These are phyloP conservation scores for Notamacropus eugenii DNA, from an alignment of 2,797 vertebrate genomes.

Conservation along the genomic window DNA sequence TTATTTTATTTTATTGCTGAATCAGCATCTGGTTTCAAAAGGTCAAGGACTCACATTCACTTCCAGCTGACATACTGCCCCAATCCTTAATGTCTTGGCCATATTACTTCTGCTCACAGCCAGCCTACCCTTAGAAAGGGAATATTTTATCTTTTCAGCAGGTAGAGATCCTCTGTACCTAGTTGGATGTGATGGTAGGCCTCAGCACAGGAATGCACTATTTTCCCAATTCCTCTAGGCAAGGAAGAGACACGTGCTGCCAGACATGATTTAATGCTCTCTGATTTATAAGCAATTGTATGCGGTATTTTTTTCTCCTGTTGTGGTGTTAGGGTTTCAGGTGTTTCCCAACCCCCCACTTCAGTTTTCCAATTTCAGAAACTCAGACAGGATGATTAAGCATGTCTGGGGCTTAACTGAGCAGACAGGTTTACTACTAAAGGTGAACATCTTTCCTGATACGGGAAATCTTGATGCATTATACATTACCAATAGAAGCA, in stretches of 20 bases:
- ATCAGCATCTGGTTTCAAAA: conserved; percentile 56
- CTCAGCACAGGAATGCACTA: background rate
- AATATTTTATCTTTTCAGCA: background rate
- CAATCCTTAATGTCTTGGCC: background rate
- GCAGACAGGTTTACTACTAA: conserved; percentile 80
- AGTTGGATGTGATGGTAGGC: background rate
- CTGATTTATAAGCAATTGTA: conserved; percentile 69
- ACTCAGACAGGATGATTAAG: conserved; percentile 84
- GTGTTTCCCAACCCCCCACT: conserved; percentile 66
- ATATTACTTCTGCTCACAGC: conserved; percentile 20
- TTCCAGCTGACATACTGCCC: conserved; percentile 39
- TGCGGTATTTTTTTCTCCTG: conserved; percentile 70
- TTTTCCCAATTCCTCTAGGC: background rate
- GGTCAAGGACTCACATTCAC: conserved; percentile 70
- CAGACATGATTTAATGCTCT: conserved; percentile 39
- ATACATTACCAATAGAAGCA: conserved; percentile 35
- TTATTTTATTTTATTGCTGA: conserved; percentile 74
- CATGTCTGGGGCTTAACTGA: conserved; percentile 84
- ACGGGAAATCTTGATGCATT: conserved; percentile 55
- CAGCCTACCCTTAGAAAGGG: rapidly evolving
- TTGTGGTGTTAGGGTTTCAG: conserved; percentile 66
- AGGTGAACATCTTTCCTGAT: conserved; percentile 62
- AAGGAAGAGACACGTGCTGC: background rate
- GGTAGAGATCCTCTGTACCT: background rate
- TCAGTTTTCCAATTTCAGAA: conserved; percentile 73